phyloP scores from a whole-genome alignment of 2,888 invertebrate genomes.

The Drosophila birchii region DNA sequence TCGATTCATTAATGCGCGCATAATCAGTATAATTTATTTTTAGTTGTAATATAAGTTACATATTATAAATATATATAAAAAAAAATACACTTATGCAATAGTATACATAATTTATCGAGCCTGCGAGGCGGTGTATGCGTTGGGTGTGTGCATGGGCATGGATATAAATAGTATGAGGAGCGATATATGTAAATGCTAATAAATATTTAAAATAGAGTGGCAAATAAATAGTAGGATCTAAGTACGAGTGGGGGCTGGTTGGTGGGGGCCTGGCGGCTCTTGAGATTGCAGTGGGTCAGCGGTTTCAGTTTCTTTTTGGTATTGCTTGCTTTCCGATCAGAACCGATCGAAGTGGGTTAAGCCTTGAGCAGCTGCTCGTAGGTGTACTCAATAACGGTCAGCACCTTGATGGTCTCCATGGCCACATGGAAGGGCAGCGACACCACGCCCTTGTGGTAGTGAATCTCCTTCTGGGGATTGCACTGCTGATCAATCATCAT shows the following conservation, averaged over 20 bases:
- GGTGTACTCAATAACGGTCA: slow-evolving; percentile 35
- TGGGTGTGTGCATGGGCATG: slow-evolving; percentile 4
- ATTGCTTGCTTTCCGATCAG: neutral
- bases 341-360: neutral
- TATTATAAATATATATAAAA: slow-evolving; percentile 8
- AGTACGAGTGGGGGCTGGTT: neutral
- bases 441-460: neutral
- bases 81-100: slow-evolving; percentile 16
- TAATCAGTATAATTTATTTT: slow-evolving; percentile 23
- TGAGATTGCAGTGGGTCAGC: slow-evolving; percentile 28
- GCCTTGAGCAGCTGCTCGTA: slow-evolving; percentile 36
- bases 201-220: slow-evolving; percentile 3
- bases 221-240: slow-evolving; percentile 34
- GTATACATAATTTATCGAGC: slow-evolving; percentile 30
- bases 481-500: neutral
- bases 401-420: slow-evolving; percentile 46
- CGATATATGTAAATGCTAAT: slow-evolving; percentile 18
- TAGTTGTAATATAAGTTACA: slow-evolving; percentile 4
- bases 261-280: slow-evolving; percentile 10
- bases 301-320: slow-evolving; percentile 11
- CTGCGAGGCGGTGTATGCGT: slow-evolving; percentile 27
- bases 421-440: slow-evolving; percentile 12
- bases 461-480: neutral
- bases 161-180: slow-evolving; percentile 27
- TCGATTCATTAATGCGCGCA: slow-evolving; percentile 1